phyloP scores from a whole-genome alignment of 2,797 vertebrate genomes.

The Pteropus rufus region DNA sequence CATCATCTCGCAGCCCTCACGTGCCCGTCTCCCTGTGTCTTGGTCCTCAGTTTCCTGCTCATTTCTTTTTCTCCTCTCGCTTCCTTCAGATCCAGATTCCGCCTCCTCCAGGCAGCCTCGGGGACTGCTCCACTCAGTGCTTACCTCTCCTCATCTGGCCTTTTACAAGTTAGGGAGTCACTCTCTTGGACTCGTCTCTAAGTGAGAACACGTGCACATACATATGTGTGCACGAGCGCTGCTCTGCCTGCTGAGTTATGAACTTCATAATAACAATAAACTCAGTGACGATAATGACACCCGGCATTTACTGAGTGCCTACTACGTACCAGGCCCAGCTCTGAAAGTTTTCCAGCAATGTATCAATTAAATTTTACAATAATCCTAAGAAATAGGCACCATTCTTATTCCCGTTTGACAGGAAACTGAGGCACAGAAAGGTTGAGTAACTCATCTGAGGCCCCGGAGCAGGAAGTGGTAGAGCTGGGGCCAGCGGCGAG shows the following conservation, averaged over 20 bases:
- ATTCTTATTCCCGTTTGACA: neutral
- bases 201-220: rapidly evolving
- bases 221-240: rapidly evolving
- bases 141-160: neutral
- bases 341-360: neutral
- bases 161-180: neutral
- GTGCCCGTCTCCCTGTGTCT: neutral
- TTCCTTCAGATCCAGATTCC: neutral
- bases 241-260: neutral
- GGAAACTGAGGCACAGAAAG: neutral
- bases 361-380: neutral
- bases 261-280: neutral
- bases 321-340: neutral
- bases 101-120: constrained; percentile 4
- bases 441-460: neutral
- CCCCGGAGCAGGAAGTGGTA: neutral
- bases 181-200: neutral
- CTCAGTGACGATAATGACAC: neutral
- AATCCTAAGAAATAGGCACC: neutral
- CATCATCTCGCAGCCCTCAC: neutral
- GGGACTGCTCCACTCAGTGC: neutral
- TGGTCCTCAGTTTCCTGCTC: neutral
- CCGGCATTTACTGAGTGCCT: neutral
- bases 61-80: neutral
- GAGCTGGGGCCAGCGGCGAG: neutral